Evolutionary conservation across 2,113 vertebrate species (phyloP).

Genomic region (Castor canadensis): DNA sequence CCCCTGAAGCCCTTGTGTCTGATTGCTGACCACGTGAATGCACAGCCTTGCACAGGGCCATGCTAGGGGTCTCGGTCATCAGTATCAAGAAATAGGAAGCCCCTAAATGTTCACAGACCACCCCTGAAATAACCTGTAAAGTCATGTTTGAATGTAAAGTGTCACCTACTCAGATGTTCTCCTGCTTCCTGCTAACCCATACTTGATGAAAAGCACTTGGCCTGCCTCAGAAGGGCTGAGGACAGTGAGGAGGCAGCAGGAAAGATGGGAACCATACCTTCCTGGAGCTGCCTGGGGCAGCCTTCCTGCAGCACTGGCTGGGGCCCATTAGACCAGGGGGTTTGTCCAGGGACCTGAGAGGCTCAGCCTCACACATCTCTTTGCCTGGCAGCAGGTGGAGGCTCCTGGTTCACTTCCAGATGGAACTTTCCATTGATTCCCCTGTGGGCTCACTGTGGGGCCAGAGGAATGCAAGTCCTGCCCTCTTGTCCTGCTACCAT

Average conservation of each 20-base stretch:
- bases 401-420: not conserved
- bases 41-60: not conserved
- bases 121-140: not conserved
- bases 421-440: not conserved
- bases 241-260: not conserved
- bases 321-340: not conserved
- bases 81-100: not conserved
- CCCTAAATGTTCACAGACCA: no score
- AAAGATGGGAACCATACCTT: no score
- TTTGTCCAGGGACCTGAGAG: not conserved
- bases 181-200: not conserved
- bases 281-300: not conserved
- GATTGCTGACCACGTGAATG: not conserved
- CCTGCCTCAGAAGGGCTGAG: not conserved
- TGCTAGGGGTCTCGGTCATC: not conserved
- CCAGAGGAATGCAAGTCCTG: not conserved
- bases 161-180: conserved; percentile 27
- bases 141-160: not conserved
- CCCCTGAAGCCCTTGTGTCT: not conserved
- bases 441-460: not conserved
- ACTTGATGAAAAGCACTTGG: not conserved
- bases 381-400: not conserved
- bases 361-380: not conserved
- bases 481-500: not conserved
- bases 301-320: not conserved